Conservation (phyloP, 1,140 invertebrate species). For the Tribolium madens region DNA sequence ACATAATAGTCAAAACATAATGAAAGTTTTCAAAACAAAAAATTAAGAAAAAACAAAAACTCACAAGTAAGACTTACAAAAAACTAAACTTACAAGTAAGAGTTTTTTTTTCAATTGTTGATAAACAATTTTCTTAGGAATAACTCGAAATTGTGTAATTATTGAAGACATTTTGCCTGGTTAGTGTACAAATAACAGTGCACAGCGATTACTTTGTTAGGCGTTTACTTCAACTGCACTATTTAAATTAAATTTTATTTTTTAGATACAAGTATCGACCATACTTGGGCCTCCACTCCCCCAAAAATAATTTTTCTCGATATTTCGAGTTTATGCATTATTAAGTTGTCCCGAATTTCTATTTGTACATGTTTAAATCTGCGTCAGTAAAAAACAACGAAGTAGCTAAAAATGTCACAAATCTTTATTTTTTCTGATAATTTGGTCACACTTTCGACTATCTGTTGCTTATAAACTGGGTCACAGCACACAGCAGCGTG, state of each 20-base stretch:
- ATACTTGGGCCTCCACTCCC: not conserved
- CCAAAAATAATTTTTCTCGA: constrained; percentile 23
- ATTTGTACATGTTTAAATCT: not conserved
- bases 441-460: not conserved
- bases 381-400: too few relatives aligned
- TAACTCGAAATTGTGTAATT: not conserved
- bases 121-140: too few relatives aligned
- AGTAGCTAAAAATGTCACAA: too few relatives aligned
- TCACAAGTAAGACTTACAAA: too few relatives aligned
- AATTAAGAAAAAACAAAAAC: too few relatives aligned
- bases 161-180: not conserved
- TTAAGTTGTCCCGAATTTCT: not conserved
- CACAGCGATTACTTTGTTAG: constrained; percentile 28
- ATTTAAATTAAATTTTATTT: constrained; percentile 4
- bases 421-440: too few relatives aligned
- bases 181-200: not conserved
- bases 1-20: too few relatives aligned
- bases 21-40: too few relatives aligned
- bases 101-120: too few relatives aligned
- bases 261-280: constrained; percentile 12
- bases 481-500: not conserved
- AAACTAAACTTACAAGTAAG: too few relatives aligned
- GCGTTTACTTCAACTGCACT: constrained; percentile 46
- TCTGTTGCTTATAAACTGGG: not conserved
- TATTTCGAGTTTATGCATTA: constrained; percentile 41